A percentile compares a stretch with the other conserved stretches of the same genome.
These are phyloP conservation scores for Porphyrio hochstetteri DNA, from an alignment of 2,113 vertebrate genomes.

Conservation along the genomic window DNA sequence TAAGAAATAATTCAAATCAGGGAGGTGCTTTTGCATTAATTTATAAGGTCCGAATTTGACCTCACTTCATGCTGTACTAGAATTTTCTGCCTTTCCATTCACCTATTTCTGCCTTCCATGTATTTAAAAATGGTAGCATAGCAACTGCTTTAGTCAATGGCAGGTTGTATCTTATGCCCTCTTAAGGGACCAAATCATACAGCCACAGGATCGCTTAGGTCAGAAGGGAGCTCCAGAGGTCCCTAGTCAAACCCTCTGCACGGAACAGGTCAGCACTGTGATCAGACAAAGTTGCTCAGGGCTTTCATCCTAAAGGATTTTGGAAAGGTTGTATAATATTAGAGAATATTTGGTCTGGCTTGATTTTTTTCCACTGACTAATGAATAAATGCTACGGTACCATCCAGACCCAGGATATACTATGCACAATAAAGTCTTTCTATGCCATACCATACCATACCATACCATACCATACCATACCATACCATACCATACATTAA, in stretches of 20 bases:
- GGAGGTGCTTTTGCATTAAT: background rate
- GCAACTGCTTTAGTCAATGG: background rate
- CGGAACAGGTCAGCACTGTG: background rate
- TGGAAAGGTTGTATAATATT: background rate
- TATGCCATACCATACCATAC: background rate
- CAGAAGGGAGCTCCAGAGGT: background rate
- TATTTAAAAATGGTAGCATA: background rate
- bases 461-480: background rate
- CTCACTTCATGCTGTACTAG: background rate
- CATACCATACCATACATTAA: background rate
- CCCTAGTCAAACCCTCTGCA: background rate
- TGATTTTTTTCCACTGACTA: background rate
- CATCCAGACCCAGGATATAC: background rate
- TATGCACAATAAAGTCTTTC: background rate
- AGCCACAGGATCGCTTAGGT: background rate
- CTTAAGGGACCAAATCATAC: background rate
- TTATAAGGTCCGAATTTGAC: background rate
- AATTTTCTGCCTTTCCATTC: background rate
- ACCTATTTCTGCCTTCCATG: background rate
- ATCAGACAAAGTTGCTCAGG: background rate
- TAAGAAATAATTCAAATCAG: background rate
- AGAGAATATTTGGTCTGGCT: background rate
- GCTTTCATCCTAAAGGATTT: background rate
- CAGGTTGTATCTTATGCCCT: background rate
- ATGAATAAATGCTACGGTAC: background rate